Conservation (phyloP, 2,113 vertebrate genomes). For the Coregonus clupeaformis region DNA sequence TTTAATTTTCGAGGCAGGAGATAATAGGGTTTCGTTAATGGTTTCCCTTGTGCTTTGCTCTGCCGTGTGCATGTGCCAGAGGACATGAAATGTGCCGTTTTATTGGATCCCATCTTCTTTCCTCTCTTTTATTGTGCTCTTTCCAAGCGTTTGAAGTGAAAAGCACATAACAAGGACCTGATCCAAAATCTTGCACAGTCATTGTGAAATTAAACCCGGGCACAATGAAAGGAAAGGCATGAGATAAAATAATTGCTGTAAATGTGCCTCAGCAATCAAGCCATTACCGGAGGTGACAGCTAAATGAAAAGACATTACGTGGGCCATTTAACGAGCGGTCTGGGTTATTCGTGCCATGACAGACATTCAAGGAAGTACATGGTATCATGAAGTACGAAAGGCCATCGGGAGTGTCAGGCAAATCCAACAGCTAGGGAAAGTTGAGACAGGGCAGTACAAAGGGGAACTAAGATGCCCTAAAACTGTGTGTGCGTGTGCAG, state of each 20-base stretch:
- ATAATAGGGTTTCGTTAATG: conserved; percentile 78
- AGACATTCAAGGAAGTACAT: no score
- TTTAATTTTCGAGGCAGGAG: conserved; percentile 73
- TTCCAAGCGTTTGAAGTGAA: conserved; percentile 34
- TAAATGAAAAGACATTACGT: conserved; percentile 18
- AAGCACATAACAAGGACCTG: conserved; percentile 22
- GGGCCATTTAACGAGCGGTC: background rate
- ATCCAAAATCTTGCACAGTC: conserved; percentile 54
- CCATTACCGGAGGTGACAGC: conserved; percentile 39
- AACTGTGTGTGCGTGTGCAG: no score
- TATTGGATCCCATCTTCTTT: conserved; percentile 53
- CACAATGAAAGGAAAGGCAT: background rate
- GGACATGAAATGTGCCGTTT: conserved; percentile 60
- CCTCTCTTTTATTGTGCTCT: conserved; percentile 40
- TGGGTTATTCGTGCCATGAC: conserved; percentile 4
- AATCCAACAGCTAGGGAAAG: no score
- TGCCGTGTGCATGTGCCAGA: conserved; percentile 54
- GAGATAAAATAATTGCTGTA: conserved; percentile 16
- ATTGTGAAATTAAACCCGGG: conserved; percentile 41
- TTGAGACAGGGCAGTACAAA: no score
- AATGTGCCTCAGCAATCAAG: conserved; percentile 24
- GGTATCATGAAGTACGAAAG: no score
- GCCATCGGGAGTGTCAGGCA: no score
- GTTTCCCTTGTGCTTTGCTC: conserved; percentile 64
- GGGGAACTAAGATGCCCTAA: no score